A percentile compares a stretch with the other conserved stretches of the same genome.
These are phyloP conservation scores for Dromiciops gliroides DNA, from an alignment of 2,113 vertebrate genomes.

Conservation along the genomic window DNA sequence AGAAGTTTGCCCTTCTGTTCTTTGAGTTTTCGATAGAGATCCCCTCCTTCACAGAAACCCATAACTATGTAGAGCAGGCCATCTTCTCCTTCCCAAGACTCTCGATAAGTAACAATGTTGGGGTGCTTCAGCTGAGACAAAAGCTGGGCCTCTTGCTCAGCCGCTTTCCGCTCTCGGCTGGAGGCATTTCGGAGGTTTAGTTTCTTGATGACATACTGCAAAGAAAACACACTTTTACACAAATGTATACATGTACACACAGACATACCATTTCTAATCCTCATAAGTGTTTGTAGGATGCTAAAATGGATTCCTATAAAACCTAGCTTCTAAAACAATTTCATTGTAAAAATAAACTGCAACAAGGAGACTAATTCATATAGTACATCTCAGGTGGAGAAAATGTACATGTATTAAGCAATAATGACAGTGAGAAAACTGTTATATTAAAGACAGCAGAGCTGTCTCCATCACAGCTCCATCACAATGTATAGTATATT, in stretches of 20 bases:
- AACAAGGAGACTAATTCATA: constrained; percentile 12
- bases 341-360: constrained; percentile 28
- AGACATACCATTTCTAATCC: constrained; percentile 8
- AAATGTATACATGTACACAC: not conserved
- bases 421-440: not conserved
- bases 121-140: constrained; percentile 94
- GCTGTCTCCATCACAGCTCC: not conserved
- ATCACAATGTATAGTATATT: not conserved
- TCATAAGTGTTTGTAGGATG: constrained; percentile 30
- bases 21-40: constrained; percentile 96
- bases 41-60: constrained; percentile 98
- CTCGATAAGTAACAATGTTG: constrained; percentile 97
- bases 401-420: not conserved
- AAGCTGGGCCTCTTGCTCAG: constrained; percentile 97
- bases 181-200: constrained; percentile 92
- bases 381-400: constrained; percentile 15
- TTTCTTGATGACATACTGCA: constrained; percentile 96
- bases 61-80: constrained; percentile 96
- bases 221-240: constrained; percentile 60
- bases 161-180: constrained; percentile 89
- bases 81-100: constrained; percentile 96
- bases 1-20: constrained; percentile 94
- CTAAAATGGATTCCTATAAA: constrained; percentile 26
- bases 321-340: constrained; percentile 1
- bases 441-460: not conserved